Evolutionary conservation across 2,888 invertebrate genomes (phyloP).

Genomic region (Nomada hirtipes): DNA sequence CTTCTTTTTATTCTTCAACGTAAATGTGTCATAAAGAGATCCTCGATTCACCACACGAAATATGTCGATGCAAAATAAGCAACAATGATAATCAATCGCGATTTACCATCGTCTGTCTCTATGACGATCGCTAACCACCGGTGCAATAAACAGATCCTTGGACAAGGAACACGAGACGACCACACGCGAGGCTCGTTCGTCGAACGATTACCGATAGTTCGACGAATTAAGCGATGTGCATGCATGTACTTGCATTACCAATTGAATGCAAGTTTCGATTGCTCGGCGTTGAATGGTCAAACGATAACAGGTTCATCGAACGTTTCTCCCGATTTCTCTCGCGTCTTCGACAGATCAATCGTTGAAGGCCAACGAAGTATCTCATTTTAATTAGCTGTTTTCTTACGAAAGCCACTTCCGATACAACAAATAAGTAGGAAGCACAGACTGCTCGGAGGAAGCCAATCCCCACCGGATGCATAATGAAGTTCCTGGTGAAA

Average conservation of each 20-base stretch:
- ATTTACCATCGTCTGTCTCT: neutral
- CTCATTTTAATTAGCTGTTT: constrained; percentile 27
- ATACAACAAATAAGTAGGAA: constrained; percentile 46
- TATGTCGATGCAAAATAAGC: too few species aligned
- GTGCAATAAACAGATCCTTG: neutral
- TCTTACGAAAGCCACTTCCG: constrained; percentile 33
- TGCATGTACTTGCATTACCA: neutral
- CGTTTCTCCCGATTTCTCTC: constrained; percentile 25
- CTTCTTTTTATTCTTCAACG: neutral
- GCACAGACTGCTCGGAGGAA: constrained; percentile 51
- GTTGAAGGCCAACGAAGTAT: neutral
- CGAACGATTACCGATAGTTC: constrained; percentile 35
- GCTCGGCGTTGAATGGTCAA: neutral
- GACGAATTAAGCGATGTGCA: neutral
- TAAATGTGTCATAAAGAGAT: too few species aligned
- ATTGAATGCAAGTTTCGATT: neutral
- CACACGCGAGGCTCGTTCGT: constrained; percentile 15
- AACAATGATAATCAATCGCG: neutral
- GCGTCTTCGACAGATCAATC: constrained; percentile 13
- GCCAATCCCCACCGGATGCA: constrained; percentile 59
- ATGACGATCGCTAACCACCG: neutral
- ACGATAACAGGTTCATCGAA: constrained; percentile 13
- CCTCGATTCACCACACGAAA: too few species aligned
- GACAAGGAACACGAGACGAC: neutral
- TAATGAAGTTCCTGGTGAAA: constrained; percentile 82